Conservation (phyloP, 2,113 vertebrate genomes). For the Leptocoma aspasia region DNA sequence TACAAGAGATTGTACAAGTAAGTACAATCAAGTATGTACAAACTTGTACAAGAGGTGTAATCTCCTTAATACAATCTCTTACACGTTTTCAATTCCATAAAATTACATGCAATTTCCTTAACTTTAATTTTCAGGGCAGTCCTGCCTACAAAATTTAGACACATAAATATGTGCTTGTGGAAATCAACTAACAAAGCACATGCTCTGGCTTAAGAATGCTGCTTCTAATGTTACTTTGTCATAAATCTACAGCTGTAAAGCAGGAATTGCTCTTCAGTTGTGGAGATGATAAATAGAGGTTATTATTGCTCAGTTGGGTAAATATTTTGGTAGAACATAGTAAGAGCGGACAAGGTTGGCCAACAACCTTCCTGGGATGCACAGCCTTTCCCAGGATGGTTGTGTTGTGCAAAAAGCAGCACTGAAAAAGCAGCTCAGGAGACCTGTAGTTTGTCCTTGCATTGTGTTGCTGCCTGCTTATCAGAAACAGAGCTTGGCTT, state of each 20-base stretch:
- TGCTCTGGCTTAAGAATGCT: background rate
- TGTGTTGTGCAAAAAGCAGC: background rate
- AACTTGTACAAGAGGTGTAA: no score
- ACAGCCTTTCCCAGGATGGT: background rate
- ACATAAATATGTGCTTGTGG: conserved; percentile 6
- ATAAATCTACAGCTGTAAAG: background rate
- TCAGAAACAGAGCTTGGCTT: background rate
- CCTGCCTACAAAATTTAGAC: background rate
- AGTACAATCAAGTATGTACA: no score
- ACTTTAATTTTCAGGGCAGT: background rate
- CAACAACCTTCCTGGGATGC: background rate
- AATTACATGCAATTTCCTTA: background rate
- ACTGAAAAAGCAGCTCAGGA: background rate
- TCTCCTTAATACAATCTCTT: no score
- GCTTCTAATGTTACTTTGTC: background rate
- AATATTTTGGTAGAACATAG: conserved; percentile 16
- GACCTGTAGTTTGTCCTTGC: background rate
- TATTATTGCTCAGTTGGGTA: background rate
- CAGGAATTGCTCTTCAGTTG: background rate
- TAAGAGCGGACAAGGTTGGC: background rate
- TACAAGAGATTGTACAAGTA: no score
- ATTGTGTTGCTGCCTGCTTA: background rate
- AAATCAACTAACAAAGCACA: background rate
- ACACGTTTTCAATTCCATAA: no score
- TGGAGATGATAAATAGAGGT: background rate